Evolutionary conservation across 2,797 vertebrate genomes (phyloP).

Genomic region (Capromys pilorides): DNA sequence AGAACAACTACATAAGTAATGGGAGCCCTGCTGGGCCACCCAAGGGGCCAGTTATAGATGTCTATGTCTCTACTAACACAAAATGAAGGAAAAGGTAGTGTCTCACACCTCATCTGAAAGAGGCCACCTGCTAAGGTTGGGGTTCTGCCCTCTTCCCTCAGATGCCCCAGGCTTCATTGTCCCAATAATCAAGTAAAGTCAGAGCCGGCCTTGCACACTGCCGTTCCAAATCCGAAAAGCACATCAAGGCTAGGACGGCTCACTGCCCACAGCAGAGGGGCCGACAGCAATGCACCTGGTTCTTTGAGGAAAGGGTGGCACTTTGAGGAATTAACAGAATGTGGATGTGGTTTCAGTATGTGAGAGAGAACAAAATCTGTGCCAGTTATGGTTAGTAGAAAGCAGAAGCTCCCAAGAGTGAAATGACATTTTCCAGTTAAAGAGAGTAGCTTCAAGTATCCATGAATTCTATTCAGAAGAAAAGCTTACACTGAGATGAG

Average conservation of each 20-base stretch:
- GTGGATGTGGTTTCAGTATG: slow-evolving; percentile 54
- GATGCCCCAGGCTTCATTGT: slow-evolving; percentile 34
- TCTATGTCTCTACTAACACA: slow-evolving; percentile 45
- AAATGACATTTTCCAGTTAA: slow-evolving; percentile 29
- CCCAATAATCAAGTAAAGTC: slow-evolving; percentile 57
- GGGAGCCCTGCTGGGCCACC: background rate
- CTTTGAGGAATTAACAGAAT: slow-evolving; percentile 53
- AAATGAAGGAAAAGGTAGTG: slow-evolving; percentile 62
- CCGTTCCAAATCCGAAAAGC: slow-evolving; percentile 60
- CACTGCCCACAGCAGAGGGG: slow-evolving; percentile 26
- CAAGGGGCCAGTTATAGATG: slow-evolving; percentile 68
- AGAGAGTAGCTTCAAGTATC: background rate
- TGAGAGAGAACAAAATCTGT: slow-evolving; percentile 60
- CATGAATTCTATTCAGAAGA: background rate
- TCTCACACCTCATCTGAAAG: slow-evolving; percentile 52
- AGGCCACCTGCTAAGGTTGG: slow-evolving; percentile 60
- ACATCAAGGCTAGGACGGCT: background rate
- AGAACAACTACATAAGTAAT: slow-evolving; percentile 65
- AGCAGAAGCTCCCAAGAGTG: background rate
- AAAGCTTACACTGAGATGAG: background rate
- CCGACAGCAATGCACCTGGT: slow-evolving; percentile 31
- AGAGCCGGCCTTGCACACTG: background rate
- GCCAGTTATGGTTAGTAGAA: slow-evolving; percentile 60
- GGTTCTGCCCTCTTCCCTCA: background rate
- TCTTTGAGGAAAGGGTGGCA: slow-evolving; percentile 49